Base-by-base conservation (phyloP, 2,797 vertebrate genomes). In the Enteromius radiatus region DNA sequence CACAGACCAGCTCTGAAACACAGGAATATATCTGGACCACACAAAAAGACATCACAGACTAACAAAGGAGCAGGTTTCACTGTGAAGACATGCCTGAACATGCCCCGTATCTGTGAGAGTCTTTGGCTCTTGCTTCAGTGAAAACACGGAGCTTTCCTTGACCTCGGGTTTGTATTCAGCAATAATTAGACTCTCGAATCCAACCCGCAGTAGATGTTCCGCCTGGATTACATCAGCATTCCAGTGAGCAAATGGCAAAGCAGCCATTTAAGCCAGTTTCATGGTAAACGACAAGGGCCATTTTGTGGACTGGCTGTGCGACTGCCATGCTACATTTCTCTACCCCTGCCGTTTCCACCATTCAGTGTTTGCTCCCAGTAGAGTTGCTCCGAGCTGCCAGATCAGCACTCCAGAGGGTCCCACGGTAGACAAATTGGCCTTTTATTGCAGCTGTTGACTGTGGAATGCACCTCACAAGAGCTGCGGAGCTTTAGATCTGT, bases 401-500 rank as follows among this genome's bases (percentile, higher is more conserved):
- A 81, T 70, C 43, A 63, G 17, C 71, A 43, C 33, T 64, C 45
- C 63, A 43, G 52, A 79, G 69, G 64, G 74, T 74, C 71, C 38
- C n/a, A 38, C 1, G 2, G 45, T 23, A 83, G 76, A 87, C 80
- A 86, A 82, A 87, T 74, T 82, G 81, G 81, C 43, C 78, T 82
- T 85, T 83, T 83, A 83, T 78, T 79, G 47, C 3, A 4, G 65
- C 68, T 73, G 75, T 78, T 47, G 84, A 81, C 70, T 70, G 63
- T 41, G 79, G 81, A 85, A 82, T 68, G 68, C 38, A 56, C 63
- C 76, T 69, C 47, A 65, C 21, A 64, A 33, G 38, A 31, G 17
- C n/a, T 63, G 71, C 56, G 38, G 56, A 63, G 56, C 68, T 73
- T 81, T 26, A 64, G 43, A 81, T 64, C 43, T 10, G 3, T 74